A percentile compares a stretch with the other conserved stretches of the same genome.
Conservation (phyloP, 1,140 invertebrate genomes). For the Solenopsis invicta region DNA sequence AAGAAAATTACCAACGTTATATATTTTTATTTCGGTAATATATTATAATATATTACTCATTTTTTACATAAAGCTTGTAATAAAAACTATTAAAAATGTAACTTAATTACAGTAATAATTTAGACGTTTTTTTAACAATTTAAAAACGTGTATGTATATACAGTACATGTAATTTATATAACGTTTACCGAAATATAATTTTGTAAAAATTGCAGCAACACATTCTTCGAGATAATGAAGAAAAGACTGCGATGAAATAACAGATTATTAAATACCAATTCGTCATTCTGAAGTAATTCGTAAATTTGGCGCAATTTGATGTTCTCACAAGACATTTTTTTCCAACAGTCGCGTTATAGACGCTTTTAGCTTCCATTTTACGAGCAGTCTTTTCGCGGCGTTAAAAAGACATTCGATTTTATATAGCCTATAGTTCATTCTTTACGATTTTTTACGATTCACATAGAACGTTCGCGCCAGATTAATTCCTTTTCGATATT, state of each 20-base stretch:
- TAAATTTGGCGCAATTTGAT: slow-evolving; percentile 53
- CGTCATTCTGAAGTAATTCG: slow-evolving; percentile 61
- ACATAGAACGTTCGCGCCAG: not conserved
- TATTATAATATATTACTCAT: not conserved
- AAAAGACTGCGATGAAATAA: slow-evolving; percentile 17
- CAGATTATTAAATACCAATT: slow-evolving; percentile 70
- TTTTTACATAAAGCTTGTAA: not conserved
- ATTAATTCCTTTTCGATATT: slow-evolving; percentile 41
- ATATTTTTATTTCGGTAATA: slow-evolving; percentile 4
- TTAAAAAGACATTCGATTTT: slow-evolving; percentile 61
- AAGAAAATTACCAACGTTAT: slow-evolving; percentile 29
- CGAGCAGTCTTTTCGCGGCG: slow-evolving; percentile 51
- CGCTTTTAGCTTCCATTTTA: slow-evolving; percentile 63
- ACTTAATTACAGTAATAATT: not conserved
- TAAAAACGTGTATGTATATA: not conserved
- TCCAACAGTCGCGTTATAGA: slow-evolving; percentile 66
- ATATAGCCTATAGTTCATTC: slow-evolving; percentile 50
- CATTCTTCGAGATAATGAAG: slow-evolving; percentile 2
- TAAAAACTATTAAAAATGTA: not conserved
- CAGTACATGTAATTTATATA: not conserved
- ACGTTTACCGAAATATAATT: not conserved
- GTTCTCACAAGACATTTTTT: slow-evolving; percentile 69
- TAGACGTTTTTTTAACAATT: not conserved
- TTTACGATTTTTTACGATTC: slow-evolving; percentile 15
- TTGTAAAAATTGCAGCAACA: not conserved